Evolutionary conservation across 2,113 vertebrate species (phyloP).

Genomic region (Narcine bancroftii): DNA sequence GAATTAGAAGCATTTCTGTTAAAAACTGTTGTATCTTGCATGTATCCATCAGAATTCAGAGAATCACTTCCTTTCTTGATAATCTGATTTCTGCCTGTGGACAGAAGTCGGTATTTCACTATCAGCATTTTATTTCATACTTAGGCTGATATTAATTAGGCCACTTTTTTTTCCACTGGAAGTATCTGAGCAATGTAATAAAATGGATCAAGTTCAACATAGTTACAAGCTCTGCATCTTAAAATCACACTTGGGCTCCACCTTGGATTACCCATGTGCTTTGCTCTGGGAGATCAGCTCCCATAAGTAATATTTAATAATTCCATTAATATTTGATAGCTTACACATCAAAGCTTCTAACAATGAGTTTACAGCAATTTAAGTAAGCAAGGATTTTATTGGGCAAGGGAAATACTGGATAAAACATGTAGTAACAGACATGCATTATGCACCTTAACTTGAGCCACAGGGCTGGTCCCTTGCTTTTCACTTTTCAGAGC

Average conservation of each 20-base stretch:
- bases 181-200: not conserved
- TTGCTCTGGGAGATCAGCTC: not conserved
- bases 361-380: not conserved
- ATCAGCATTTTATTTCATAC: not conserved
- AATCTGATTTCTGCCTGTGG: not conserved
- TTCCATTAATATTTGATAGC: not conserved
- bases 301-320: no score
- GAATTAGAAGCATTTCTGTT: not conserved
- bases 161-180: not conserved
- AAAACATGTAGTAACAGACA: not conserved
- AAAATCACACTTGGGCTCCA: not conserved
- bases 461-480: constrained; percentile 89
- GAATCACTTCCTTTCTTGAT: not conserved
- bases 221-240: not conserved
- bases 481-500: constrained; percentile 96
- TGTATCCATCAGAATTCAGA: not conserved
- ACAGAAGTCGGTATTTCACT: not conserved
- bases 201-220: not conserved
- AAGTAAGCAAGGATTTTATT: not conserved
- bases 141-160: not conserved
- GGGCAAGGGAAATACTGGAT: not conserved
- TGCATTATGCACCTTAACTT: constrained; percentile 77
- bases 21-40: not conserved
- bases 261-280: not conserved
- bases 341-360: not conserved